Evolutionary conservation across 2,113 vertebrate genomes (phyloP), one percentile per base, ranked within the genome.

Genomic region (Microcebus ravelobensis): DNA sequence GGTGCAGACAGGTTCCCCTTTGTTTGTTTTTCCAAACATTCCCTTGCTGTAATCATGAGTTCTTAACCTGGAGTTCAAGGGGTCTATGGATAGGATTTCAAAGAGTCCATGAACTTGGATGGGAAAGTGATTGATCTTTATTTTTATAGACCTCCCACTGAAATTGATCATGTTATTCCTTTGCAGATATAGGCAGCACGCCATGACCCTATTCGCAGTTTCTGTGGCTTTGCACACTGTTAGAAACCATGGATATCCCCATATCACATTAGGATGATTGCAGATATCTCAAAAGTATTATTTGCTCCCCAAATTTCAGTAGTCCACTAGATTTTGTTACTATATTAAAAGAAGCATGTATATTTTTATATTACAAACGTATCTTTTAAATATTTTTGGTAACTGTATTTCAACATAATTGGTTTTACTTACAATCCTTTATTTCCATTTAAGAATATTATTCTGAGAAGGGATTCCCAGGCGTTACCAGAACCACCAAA

Each of bases 371-470:
- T 39, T 20, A 15, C 23, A 89, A 29, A 50, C 73, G 45, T 48
- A n/a, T 55, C 84, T 90, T 83, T 65, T 88, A 76, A 85, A 67
- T 83, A 63, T 80, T 95, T 89, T 55, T 55, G 74, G 17, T 55
- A 89, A 90, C 63, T 83, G 2, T 73, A 68, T 81, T 96, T 87
- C 83, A 93, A 15, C 91, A 23, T 67, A 70, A 70, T 77, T 68
- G 20, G 20, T 63, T 87, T 68, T 87, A 59, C 81, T 89, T 84
- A 71, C 52, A 21, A 34, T 63, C 27, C n/a, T 84, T 91, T 84
- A 31, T 87, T 95, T 92, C 52, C 59, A 80, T 68, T 70, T 91
- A 63, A 92, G 93, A 92, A 63, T 11, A 23, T 34, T 84, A 36
- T 61, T 88, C 42, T 80, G 11, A 94, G 39, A 89, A 79, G 31